These are phyloP conservation scores for Phortica magna DNA, from an alignment of 2,888 invertebrate species.

Conservation along the genomic window DNA sequence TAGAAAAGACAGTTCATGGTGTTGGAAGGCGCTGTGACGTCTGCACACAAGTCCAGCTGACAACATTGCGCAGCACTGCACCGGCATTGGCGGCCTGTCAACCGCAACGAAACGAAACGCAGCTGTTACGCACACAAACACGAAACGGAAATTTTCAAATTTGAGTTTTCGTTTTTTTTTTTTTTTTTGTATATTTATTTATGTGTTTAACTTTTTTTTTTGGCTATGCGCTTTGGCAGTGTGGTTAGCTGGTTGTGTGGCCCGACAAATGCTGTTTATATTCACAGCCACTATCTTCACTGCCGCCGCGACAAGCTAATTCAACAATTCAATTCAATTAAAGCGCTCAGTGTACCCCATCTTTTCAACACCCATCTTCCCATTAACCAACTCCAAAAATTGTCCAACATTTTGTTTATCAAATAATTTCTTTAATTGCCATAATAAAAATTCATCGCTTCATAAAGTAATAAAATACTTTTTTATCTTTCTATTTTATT, in stretches of 20 bases:
- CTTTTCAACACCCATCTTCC: too few relatives aligned
- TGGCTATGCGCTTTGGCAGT: conserved; percentile 93
- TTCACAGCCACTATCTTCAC: conserved; percentile 97
- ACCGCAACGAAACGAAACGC: neutral
- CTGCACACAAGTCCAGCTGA: neutral
- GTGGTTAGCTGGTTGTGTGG: conserved; percentile 99
- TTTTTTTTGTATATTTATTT: conserved; percentile 26
- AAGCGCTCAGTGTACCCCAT: too few relatives aligned
- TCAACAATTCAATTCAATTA: conserved; percentile 59
- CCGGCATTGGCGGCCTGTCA: neutral
- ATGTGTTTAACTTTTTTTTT: conserved; percentile 53
- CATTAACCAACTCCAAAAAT: neutral
- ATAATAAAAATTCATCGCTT: conserved; percentile 69
- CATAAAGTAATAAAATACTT: conserved; percentile 45
- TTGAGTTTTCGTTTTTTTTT: conserved; percentile 28
- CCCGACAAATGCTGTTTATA: conserved; percentile 49
- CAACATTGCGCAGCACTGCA: neutral
- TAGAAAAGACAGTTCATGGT: neutral
- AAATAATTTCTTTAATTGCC: neutral
- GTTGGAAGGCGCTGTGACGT: neutral
- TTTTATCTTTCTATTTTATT: conserved; percentile 44
- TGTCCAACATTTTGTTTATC: conserved; percentile 34
- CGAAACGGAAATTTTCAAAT: neutral
- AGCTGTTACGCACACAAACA: neutral
- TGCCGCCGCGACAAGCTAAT: conserved; percentile 87